These are phyloP conservation scores for Gryllus bimaculatus DNA, from an alignment of 1,140 invertebrate species.

Conservation along the genomic window DNA sequence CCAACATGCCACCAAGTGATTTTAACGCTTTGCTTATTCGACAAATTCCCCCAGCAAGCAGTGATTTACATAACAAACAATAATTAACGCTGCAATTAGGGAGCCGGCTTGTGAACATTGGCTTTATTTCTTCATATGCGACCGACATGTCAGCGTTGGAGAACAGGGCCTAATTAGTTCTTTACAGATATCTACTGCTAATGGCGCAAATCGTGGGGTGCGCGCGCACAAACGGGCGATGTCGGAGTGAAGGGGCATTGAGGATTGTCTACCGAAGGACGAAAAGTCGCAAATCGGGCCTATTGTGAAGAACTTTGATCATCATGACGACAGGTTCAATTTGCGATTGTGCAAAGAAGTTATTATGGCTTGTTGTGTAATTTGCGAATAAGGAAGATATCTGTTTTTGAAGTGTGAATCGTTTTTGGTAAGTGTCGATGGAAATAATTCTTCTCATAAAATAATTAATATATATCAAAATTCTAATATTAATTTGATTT, in stretches of 20 bases:
- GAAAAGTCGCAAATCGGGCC: background rate
- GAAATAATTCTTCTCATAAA: too few species aligned
- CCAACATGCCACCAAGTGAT: background rate
- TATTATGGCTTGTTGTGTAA: too few species aligned
- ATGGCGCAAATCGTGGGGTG: background rate
- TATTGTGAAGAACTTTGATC: too few species aligned
- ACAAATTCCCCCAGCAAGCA: conserved; percentile 3
- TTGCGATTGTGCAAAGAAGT: too few species aligned
- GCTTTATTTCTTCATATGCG: background rate
- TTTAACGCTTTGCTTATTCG: conserved; percentile 4
- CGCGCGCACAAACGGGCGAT: too few species aligned
- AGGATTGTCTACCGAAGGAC: background rate
- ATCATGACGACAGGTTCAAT: too few species aligned
- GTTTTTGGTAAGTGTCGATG: too few species aligned
- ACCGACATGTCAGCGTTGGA: background rate
- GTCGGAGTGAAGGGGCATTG: too few species aligned
- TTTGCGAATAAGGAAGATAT: too few species aligned
- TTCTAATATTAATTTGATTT: too few species aligned
- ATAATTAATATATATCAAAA: too few species aligned
- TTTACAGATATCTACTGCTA: background rate
- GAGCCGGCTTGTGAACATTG: background rate
- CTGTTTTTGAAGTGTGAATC: too few species aligned
- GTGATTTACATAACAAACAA: conserved; percentile 5
- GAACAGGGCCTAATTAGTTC: conserved; percentile 1
- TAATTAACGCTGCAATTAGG: background rate